These are phyloP conservation scores for Percopsis omiscomaycus DNA, from an alignment of 2,797 vertebrate species.

Conservation along the genomic window DNA sequence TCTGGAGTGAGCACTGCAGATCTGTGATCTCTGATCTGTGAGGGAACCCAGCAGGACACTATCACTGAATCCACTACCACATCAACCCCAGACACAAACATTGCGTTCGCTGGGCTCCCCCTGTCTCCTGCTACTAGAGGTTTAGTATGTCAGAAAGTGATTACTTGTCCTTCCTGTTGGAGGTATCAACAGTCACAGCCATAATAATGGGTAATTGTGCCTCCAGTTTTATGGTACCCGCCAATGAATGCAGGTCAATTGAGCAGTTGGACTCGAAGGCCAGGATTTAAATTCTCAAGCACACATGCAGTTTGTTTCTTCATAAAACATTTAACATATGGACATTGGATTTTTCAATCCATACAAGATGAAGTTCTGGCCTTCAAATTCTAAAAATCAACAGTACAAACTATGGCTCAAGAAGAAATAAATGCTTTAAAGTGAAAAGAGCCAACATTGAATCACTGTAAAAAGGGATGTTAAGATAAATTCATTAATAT, in stretches of 20 bases:
- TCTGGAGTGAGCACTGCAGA: slow-evolving; percentile 59
- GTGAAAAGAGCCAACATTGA: slow-evolving; percentile 69
- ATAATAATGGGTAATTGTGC: slow-evolving; percentile 65
- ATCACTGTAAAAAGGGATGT: slow-evolving; percentile 65
- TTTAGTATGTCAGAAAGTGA: slow-evolving; percentile 61
- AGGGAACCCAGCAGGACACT: slow-evolving; percentile 67
- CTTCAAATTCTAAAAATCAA: slow-evolving; percentile 42
- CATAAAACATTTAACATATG: no score
- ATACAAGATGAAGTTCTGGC: slow-evolving; percentile 16
- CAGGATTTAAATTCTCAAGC: slow-evolving; percentile 47
- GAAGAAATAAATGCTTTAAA: slow-evolving; percentile 54
- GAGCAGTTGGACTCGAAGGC: slow-evolving; percentile 43
- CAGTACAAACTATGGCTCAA: slow-evolving; percentile 33
- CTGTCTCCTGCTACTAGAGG: slow-evolving; percentile 48
- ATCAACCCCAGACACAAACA: slow-evolving; percentile 52
- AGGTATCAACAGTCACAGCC: slow-evolving; percentile 63
- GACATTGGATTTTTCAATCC: slow-evolving; percentile 28
- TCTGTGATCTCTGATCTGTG: slow-evolving; percentile 71
- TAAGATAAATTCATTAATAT: slow-evolving; percentile 74
- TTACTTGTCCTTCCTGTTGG: slow-evolving; percentile 36
- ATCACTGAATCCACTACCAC: slow-evolving; percentile 48
- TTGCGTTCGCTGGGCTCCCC: slow-evolving; percentile 45
- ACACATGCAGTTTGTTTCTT: slow-evolving; percentile 33
- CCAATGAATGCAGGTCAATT: slow-evolving; percentile 45
- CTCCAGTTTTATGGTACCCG: slow-evolving; percentile 41